Evolutionary conservation across 2,888 invertebrate species (phyloP).

Genomic region (Theretra japonica): DNA sequence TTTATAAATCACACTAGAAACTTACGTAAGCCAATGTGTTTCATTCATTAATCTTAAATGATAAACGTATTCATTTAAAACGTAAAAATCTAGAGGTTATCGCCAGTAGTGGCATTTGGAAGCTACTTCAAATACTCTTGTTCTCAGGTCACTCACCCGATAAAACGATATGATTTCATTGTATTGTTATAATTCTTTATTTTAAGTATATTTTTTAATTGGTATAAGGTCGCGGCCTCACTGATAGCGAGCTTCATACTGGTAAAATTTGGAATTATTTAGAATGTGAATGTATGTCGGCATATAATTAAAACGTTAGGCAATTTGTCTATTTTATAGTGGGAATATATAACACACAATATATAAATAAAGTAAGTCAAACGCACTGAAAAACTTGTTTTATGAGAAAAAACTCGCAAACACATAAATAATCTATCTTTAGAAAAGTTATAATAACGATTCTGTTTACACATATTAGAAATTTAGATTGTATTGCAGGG

Average conservation of each 20-base stretch:
- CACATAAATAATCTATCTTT: no score
- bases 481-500: no score
- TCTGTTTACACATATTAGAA: no score
- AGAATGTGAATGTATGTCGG: neutral
- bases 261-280: neutral
- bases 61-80: slow-evolving; percentile 31
- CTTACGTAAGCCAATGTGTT: slow-evolving; percentile 14
- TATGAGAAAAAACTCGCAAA: no score
- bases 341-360: no score
- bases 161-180: slow-evolving; percentile 38
- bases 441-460: no score
- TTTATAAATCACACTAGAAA: neutral
- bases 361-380: no score
- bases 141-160: slow-evolving; percentile 53
- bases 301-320: no score
- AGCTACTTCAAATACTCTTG: slow-evolving; percentile 47
- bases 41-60: slow-evolving; percentile 24
- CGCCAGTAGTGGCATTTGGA: slow-evolving; percentile 32
- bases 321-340: no score
- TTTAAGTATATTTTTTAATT: slow-evolving; percentile 34
- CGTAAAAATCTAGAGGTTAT: slow-evolving; percentile 46
- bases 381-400: no score
- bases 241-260: slow-evolving; percentile 30
- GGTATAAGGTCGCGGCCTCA: slow-evolving; percentile 38
- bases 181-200: slow-evolving; percentile 28